These are phyloP conservation scores for Leptinotarsa peninsularis DNA, from an alignment of 2,888 invertebrate species.

Conservation along the genomic window DNA sequence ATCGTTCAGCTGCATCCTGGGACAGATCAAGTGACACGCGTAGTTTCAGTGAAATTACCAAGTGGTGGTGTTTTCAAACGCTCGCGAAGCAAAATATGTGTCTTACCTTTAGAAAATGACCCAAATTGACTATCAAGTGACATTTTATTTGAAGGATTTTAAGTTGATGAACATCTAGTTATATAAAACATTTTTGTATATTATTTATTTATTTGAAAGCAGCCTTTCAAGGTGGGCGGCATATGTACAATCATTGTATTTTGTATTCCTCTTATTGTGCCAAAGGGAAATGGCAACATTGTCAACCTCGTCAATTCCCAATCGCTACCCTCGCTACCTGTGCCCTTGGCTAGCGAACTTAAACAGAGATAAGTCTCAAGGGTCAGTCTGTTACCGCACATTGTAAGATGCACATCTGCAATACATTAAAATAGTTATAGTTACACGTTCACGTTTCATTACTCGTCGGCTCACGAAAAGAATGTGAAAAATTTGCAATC, in stretches of 20 bases:
- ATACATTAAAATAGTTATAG: too few species aligned
- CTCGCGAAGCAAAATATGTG: constrained; percentile 21
- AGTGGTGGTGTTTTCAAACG: constrained; percentile 32
- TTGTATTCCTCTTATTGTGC: neutral
- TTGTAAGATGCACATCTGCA: too few species aligned
- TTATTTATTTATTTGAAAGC: neutral
- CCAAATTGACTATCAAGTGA: neutral
- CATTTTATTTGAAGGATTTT: neutral
- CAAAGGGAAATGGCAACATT: neutral
- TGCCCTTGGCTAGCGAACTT: neutral
- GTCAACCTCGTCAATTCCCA: neutral
- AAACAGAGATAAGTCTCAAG: too few species aligned
- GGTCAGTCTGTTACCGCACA: too few species aligned
- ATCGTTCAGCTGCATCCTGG: constrained; percentile 27
- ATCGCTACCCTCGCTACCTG: too few species aligned
- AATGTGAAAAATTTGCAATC: too few species aligned
- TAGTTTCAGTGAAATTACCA: constrained; percentile 34
- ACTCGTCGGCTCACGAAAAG: too few species aligned
- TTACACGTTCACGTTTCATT: too few species aligned
- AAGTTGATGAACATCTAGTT: neutral
- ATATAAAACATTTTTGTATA: neutral
- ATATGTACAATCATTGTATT: neutral
- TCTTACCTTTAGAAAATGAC: constrained; percentile 19
- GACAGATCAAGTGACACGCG: constrained; percentile 28
- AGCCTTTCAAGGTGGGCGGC: constrained; percentile 5